These are phyloP conservation scores for Ophraella communa DNA, from an alignment of 2,888 invertebrate species.

Conservation along the genomic window DNA sequence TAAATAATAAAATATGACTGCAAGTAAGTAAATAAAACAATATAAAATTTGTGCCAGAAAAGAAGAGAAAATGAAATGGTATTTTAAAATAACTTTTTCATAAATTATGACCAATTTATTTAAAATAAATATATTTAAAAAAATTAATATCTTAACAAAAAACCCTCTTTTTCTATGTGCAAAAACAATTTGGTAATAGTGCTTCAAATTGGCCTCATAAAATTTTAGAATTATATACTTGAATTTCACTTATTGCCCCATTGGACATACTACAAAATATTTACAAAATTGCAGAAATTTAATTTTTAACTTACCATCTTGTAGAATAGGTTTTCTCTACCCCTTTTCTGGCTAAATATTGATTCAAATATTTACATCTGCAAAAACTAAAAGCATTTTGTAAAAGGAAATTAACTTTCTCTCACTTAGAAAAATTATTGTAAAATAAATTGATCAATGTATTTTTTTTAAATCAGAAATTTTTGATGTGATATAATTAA, in stretches of 20 bases:
- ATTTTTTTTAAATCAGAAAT: not conserved
- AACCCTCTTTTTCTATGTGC: not conserved
- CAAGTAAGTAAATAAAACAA: conserved; percentile 25
- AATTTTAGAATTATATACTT: not conserved
- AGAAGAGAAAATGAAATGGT: not conserved
- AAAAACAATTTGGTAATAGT: not conserved
- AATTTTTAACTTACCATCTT: not conserved
- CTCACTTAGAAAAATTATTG: not conserved
- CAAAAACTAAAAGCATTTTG: conserved; percentile 1
- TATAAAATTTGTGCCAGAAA: not conserved
- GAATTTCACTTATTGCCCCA: not conserved
- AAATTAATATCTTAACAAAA: not conserved
- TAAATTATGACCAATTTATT: too few relatives aligned
- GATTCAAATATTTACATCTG: not conserved
- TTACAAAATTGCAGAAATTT: not conserved
- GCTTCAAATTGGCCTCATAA: not conserved
- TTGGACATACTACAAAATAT: not conserved
- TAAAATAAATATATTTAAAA: too few relatives aligned
- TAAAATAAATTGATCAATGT: not conserved
- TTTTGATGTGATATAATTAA: not conserved
- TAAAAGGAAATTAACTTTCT: not conserved
- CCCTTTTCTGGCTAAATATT: conserved; percentile 3
- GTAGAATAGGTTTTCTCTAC: not conserved
- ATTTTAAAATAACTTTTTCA: too few relatives aligned
- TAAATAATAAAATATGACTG: not conserved